Conservation (phyloP, 1,140 invertebrate genomes). For the Nilaparvata lugens region DNA sequence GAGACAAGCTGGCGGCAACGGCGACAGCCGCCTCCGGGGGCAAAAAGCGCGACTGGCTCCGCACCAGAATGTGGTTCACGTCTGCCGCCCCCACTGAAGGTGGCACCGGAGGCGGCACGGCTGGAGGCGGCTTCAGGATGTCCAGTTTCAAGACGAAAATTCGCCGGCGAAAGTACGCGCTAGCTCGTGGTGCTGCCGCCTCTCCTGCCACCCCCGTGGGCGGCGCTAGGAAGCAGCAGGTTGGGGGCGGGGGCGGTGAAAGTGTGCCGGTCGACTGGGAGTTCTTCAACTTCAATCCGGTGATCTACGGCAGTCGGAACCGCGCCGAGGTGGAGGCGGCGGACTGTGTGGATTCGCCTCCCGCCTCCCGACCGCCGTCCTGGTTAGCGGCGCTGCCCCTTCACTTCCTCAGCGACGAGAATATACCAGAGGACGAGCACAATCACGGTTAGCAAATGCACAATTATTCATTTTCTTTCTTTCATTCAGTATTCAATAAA, state of each 20-base stretch:
- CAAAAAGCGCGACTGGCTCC: background rate
- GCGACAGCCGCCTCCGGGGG: background rate
- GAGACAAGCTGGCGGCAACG: no score
- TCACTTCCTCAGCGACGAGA: slow-evolving; percentile 25
- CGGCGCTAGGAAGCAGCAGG: slow-evolving; percentile 6
- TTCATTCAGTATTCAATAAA: no score
- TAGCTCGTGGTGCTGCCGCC: slow-evolving; percentile 20
- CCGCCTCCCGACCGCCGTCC: slow-evolving; percentile 22
- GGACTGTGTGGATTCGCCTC: slow-evolving; percentile 4
- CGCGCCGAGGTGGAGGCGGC: slow-evolving; percentile 7
- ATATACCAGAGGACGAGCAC: slow-evolving; percentile 10
- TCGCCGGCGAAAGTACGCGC: slow-evolving; percentile 32
- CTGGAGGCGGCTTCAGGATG: slow-evolving; percentile 31
- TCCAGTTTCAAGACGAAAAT: slow-evolving; percentile 37
- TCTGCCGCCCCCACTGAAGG: background rate
- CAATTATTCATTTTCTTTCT: no score
- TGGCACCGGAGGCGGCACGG: background rate
- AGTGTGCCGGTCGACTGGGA: slow-evolving; percentile 32
- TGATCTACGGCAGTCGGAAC: slow-evolving; percentile 26
- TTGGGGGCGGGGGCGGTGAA: background rate
- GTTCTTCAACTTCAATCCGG: slow-evolving; percentile 37
- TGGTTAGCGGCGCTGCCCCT: slow-evolving; percentile 24
- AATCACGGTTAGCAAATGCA: background rate
- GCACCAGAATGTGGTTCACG: slow-evolving; percentile 32
- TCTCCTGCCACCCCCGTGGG: slow-evolving; percentile 3